Percentiles rank a stretch among this genome's conserved stretches.
Conservation (phyloP, 1,140 invertebrate genomes). For the Papilio glaucus region DNA sequence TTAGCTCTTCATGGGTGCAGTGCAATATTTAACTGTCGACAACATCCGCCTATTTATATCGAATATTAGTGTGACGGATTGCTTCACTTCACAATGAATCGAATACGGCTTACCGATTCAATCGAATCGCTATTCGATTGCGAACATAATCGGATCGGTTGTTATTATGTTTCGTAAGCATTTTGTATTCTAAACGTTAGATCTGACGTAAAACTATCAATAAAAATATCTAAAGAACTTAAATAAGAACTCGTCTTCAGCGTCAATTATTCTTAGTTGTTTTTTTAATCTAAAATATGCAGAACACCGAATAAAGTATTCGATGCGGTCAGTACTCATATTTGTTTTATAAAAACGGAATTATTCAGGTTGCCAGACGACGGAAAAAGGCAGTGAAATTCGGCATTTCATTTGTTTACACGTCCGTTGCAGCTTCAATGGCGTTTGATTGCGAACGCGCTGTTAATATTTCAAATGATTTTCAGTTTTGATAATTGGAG, state of each 20-base stretch:
- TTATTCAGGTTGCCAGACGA: constrained; percentile 75
- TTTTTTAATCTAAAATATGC: constrained; percentile 75
- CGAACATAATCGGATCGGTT: constrained; percentile 28
- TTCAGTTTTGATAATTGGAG: constrained; percentile 42
- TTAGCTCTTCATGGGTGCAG: constrained; percentile 78
- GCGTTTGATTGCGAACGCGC: constrained; percentile 51
- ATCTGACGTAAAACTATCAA: constrained; percentile 9
- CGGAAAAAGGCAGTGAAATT: constrained; percentile 75
- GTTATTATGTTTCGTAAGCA: constrained; percentile 26
- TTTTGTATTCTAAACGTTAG: constrained; percentile 27
- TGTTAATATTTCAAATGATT: constrained; percentile 50
- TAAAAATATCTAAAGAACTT: constrained; percentile 33
- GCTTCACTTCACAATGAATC: constrained; percentile 56
- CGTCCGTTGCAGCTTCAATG: constrained; percentile 61
- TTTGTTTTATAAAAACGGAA: constrained; percentile 78
- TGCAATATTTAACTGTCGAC: constrained; percentile 75
- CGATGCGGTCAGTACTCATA: constrained; percentile 73
- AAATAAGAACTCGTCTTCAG: constrained; percentile 42
- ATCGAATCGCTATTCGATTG: constrained; percentile 35
- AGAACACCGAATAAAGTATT: constrained; percentile 77
- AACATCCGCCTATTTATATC: constrained; percentile 74
- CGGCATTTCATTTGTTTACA: constrained; percentile 74
- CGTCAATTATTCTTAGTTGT: constrained; percentile 67
- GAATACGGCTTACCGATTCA: constrained; percentile 35
- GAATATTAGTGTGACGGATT: constrained; percentile 64